Evolutionary conservation across 2,888 invertebrate species (phyloP), one percentile per base, ranked within the genome.

Genomic region (Ophraella communa): DNA sequence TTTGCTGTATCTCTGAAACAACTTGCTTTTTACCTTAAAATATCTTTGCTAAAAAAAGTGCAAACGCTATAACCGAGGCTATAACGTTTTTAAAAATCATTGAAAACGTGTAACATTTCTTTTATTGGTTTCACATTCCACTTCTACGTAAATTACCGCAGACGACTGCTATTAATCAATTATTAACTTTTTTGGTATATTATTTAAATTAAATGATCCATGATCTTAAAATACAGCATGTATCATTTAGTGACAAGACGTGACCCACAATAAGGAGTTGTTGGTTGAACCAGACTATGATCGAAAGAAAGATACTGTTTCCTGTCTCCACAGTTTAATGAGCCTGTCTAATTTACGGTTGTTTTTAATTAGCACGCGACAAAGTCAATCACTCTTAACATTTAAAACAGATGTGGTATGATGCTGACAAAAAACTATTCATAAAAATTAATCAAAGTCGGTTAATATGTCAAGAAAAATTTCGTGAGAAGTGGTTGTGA

Each of bases 241-340:
- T 2, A 39, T 39, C 39, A 39, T 39, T 17, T 39, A 17, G 17
- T 39, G 39, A 39, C 5, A 39, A 39, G 39, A 39, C 27, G 14
- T 49, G 24, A 24, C 27, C 49, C n/a, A 24, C 27, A 24, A 23
- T 24, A 49, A 23, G 27, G 4, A 49, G 8, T 49, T 49, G 17
- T 23, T 24, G 14, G 49, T 49, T 49, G 24, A 49, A 27, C 11
- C 49, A 49, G 24, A 5, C 23, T 23, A 14, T 21, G 27, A 49
- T 24, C n/a, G 49, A 27, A 27, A 10, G 17, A 8, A 30, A 30
- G 11, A 30, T 10, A 30, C 27, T 27, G 27, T 49, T 49, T 49
- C 49, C 49, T 49, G 49, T 24, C 23, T 49, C 21, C 24, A n/a
- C 17, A 8, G 18, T 49, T 24, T 49, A 49, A 49, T 49, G 49